Evolutionary conservation across 2,797 vertebrate genomes (phyloP), one percentile per base, ranked within the genome.

Genomic region (Protosalanx chinensis): DNA sequence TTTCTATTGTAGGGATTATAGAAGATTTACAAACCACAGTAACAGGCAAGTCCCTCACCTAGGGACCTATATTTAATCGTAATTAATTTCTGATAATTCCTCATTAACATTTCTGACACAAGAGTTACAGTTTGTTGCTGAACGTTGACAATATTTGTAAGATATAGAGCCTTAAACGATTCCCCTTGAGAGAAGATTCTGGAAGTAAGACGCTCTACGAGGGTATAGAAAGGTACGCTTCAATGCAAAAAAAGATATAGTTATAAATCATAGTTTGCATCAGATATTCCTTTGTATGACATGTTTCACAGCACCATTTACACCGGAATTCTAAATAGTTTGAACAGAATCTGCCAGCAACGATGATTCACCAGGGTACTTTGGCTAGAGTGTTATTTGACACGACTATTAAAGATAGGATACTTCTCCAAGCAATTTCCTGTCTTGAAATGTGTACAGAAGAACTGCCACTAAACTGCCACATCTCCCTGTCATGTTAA

Each of bases 31-130:
- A 91, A 75, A 80, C 73, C 79, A 70, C 80, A 84, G 80, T 78
- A 89, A 83, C 88, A 88, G 87, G 76, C 85, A 87, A 90, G 86
- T 85, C 81, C 82, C 86, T 88, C 85, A 90, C 87, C 87, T 81
- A 79, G 89, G 89, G 89, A 88, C 84, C 86, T 84, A 83, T 87
- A 76, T 89, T 86, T 87, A 88, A 90, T 90, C 86, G 85, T 87
- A 91, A 92, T 92, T 92, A 87, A 91, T 92, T 91, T 90, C 80
- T 76, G 82, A 90, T 91, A 86, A 89, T 89, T 90, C 86, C 88
- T 89, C 80, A 90, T 90, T 91, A 88, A 88, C 84, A 85, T 85
- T 67, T 74, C 74, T 70, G 74, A 82, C 77, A 78, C 73, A 70
- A 67, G 82, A 81, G 79, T 82, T 10, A 41, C 37, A 41, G 37